phyloP scores from a whole-genome alignment of 1,140 invertebrate species.

The Brachionus sp. region DNA sequence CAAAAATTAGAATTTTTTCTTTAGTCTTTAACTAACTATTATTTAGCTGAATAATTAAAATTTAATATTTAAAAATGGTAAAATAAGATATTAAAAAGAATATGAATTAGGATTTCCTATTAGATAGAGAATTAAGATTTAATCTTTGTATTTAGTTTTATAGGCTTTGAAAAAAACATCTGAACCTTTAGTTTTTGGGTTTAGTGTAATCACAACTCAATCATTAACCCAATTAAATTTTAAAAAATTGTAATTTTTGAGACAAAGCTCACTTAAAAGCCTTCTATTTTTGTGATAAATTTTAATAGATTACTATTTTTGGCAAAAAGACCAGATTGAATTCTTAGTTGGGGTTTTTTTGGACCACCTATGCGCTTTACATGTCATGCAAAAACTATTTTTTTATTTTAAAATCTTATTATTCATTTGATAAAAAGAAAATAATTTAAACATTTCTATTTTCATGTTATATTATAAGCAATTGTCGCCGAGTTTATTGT shows the following conservation, averaged over 20 bases:
- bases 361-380: neutral
- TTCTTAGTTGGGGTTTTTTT: neutral
- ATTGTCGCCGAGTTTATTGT: neutral
- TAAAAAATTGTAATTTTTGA: neutral
- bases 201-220: neutral
- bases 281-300: neutral
- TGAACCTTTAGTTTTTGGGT: neutral
- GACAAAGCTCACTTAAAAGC: neutral
- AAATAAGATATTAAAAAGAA: neutral
- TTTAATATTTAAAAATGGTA: neutral
- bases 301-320: neutral
- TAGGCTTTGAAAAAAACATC: slow-evolving; percentile 2
- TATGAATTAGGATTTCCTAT: neutral
- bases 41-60: neutral
- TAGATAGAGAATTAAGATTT: neutral
- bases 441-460: neutral
- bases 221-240: slow-evolving; percentile 1
- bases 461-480: neutral
- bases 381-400: neutral
- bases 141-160: neutral
- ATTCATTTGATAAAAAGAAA: neutral
- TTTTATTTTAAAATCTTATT: neutral
- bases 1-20: neutral
- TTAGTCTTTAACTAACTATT: neutral
- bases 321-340: neutral